These are phyloP conservation scores for Stigmatopora nigra DNA, from an alignment of 2,113 vertebrate genomes.

Conservation along the genomic window DNA sequence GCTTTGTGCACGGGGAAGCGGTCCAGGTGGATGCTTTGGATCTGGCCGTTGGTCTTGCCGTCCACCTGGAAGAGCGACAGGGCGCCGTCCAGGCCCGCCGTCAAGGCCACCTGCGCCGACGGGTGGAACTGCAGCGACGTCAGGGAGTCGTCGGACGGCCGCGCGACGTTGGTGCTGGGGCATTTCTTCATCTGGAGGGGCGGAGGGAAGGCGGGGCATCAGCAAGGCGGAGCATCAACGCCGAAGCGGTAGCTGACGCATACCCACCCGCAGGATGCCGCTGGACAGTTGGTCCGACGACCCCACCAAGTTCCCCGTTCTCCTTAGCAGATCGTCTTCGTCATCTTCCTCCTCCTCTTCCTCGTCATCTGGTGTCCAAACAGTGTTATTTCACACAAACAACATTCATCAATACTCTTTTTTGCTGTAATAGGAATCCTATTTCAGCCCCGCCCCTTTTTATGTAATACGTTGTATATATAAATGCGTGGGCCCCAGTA, in stretches of 20 bases:
- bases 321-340: conserved; percentile 73
- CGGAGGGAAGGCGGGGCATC: background rate
- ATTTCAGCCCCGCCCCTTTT: too few relatives aligned
- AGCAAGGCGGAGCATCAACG: background rate
- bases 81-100: conserved; percentile 78
- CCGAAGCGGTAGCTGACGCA: too few relatives aligned
- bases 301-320: conserved; percentile 81
- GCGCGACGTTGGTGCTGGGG: conserved; percentile 75
- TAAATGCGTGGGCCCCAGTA: too few relatives aligned
- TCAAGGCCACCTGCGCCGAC: conserved; percentile 84
- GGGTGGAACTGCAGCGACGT: conserved; percentile 89
- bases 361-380: conserved; percentile 54
- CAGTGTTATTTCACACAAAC: background rate
- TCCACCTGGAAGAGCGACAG: conserved; percentile 95
- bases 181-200: conserved; percentile 79
- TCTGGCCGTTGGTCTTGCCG: conserved; percentile 85
- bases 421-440: background rate
- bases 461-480: too few relatives aligned
- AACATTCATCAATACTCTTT: too few relatives aligned
- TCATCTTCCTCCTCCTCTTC: conserved; percentile 64
- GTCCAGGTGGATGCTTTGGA: conserved; percentile 90
- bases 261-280: conserved; percentile 78
- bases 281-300: conserved; percentile 75
- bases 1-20: conserved; percentile 83
- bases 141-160: conserved; percentile 66